A percentile compares a stretch with the other conserved stretches of the same genome.
These are phyloP conservation scores for Lypha dubia DNA, from an alignment of 2,888 invertebrate genomes.

Conservation along the genomic window DNA sequence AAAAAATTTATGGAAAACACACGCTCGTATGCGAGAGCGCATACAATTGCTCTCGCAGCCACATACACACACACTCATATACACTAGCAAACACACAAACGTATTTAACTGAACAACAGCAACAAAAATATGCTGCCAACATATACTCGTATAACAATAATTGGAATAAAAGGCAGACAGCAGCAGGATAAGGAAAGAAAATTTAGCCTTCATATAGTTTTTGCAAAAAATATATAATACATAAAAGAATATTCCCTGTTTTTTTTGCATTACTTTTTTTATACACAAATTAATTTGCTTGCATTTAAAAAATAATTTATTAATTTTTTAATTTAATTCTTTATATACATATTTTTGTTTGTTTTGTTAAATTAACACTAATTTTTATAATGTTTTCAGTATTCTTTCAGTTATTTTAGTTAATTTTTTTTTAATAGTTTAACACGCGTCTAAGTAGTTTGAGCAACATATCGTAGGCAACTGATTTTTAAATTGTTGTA, in stretches of 20 bases:
- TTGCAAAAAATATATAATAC: slow-evolving; percentile 28
- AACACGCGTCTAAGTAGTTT: slow-evolving; percentile 64
- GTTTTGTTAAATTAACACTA: neutral
- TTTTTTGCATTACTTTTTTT: slow-evolving; percentile 3
- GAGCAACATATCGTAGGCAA: slow-evolving; percentile 69
- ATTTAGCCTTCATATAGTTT: slow-evolving; percentile 68
- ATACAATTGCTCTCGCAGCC: slow-evolving; percentile 3
- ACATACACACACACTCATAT: neutral
- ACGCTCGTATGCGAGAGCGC: neutral
- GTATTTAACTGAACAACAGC: slow-evolving; percentile 9
- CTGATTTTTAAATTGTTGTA: slow-evolving; percentile 68
- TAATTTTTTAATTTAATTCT: neutral
- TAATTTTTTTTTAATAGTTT: slow-evolving; percentile 16
- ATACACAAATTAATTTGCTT: slow-evolving; percentile 2
- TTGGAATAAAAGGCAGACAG: slow-evolving; percentile 56
- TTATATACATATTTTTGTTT: slow-evolving; percentile 6
- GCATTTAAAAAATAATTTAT: neutral
- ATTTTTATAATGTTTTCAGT: neutral
- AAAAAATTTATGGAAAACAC: slow-evolving; percentile 18
- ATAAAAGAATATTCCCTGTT: neutral
- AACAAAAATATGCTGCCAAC: slow-evolving; percentile 8
- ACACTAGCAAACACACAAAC: slow-evolving; percentile 2
- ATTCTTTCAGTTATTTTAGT: slow-evolving; percentile 33
- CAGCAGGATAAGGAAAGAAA: slow-evolving; percentile 59
- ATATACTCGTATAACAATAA: slow-evolving; percentile 41